Conservation (phyloP, 2,113 vertebrate species). For the Epinephelus moara region DNA sequence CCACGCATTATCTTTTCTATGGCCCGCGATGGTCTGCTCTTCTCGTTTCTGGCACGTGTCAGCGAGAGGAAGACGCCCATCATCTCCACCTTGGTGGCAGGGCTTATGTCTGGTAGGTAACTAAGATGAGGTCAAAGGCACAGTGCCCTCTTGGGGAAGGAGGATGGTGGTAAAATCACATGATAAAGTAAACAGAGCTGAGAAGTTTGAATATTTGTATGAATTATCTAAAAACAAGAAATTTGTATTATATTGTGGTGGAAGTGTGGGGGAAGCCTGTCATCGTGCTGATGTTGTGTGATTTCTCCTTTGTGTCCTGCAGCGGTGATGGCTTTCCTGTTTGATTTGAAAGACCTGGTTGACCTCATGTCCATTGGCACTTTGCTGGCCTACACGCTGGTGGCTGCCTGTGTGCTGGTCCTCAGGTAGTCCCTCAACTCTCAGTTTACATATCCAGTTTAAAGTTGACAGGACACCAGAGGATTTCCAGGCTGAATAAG, state of each 20-base stretch:
- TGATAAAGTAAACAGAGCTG: neutral
- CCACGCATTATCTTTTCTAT: slow-evolving; percentile 88
- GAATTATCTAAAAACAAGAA: neutral
- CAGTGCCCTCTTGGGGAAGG: slow-evolving; percentile 58
- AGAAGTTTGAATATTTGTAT: neutral
- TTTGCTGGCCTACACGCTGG: slow-evolving; percentile 95
- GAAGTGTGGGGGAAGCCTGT: neutral
- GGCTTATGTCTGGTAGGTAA: slow-evolving; percentile 84
- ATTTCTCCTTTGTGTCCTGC: slow-evolving; percentile 44
- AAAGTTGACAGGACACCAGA: neutral
- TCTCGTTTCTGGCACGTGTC: slow-evolving; percentile 84
- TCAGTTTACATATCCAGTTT: neutral
- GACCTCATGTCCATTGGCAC: slow-evolving; percentile 99
- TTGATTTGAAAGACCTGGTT: slow-evolving; percentile 96
- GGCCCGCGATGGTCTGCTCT: slow-evolving; percentile 87
- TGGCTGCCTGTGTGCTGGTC: slow-evolving; percentile 95
- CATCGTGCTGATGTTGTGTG: neutral
- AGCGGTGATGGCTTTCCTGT: slow-evolving; percentile 98
- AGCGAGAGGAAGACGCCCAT: slow-evolving; percentile 82
- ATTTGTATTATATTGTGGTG: neutral
- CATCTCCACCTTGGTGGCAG: slow-evolving; percentile 84
- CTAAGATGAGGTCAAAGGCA: slow-evolving; percentile 46
- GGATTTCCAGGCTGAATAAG: neutral
- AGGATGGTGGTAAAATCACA: slow-evolving; percentile 36
- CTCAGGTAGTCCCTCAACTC: slow-evolving; percentile 87